These are phyloP conservation scores for Tyria jacobaeae DNA, from an alignment of 2,888 invertebrate genomes.

Conservation along the genomic window DNA sequence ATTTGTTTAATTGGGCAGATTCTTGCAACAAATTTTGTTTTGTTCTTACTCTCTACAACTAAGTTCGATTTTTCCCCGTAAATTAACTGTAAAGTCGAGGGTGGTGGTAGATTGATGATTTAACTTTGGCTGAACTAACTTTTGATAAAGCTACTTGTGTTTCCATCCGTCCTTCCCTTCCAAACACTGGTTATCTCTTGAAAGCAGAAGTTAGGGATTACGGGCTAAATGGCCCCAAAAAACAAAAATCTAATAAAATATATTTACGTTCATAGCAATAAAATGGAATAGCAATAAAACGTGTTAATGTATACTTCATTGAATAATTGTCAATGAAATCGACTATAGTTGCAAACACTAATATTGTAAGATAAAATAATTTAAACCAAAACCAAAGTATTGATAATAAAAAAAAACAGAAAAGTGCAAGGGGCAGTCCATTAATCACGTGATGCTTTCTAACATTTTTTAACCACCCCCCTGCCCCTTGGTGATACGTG, in stretches of 20 bases:
- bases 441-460: too few relatives aligned
- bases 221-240: not conserved
- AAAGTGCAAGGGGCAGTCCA: too few relatives aligned
- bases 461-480: too few relatives aligned
- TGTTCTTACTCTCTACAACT: not conserved
- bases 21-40: not conserved
- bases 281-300: too few relatives aligned
- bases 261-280: not conserved
- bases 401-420: too few relatives aligned
- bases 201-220: not conserved
- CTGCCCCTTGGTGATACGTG: too few relatives aligned
- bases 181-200: not conserved
- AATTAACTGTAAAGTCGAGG: not conserved
- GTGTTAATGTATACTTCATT: too few relatives aligned
- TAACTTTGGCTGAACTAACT: constrained; percentile 1
- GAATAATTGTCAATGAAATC: too few relatives aligned
- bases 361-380: too few relatives aligned
- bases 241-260: not conserved
- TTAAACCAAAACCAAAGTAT: too few relatives aligned
- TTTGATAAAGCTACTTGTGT: not conserved
- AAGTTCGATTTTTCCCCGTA: not conserved
- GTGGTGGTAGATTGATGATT: not conserved
- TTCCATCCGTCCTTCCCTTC: not conserved
- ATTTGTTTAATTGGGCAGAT: constrained; percentile 33
- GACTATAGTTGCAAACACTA: too few relatives aligned